Evolutionary conservation across 2,797 vertebrate species (phyloP), one percentile per base, ranked within the genome.

Genomic region (Yasuhikotakia modesta): DNA sequence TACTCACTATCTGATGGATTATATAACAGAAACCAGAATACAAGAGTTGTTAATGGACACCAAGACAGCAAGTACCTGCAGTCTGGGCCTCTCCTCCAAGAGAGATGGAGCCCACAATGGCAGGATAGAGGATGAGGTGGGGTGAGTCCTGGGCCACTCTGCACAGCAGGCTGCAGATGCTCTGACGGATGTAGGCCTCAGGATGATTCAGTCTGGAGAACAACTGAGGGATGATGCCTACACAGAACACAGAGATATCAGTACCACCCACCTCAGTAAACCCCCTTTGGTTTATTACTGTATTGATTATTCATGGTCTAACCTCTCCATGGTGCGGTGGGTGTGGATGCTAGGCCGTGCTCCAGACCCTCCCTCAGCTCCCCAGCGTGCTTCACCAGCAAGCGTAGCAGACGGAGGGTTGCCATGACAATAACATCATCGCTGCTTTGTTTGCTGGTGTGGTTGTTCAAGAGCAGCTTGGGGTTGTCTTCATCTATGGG

Each of bases 381-480:
- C 14, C 96, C 96, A 0, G 96, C 98, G 3, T 99, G 98, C 81
- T 99, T 99, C 81, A 99, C 98, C 19, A 99, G 91, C 82, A 99
- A 74, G 0, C 98, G 91, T 64, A 99, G 91, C 45, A 99, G 88
- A 5, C 98, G 93, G 73, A 99, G 86, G 0, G 98, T 99, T 61
- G 97, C 97, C 98, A 99, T 99, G 75, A 99, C 98, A 4, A 99
- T 99, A 27, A 98, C 91, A 14, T 99, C 97, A 17, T 99, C 98
- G 1, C 95, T 98, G 88, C 96, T 99, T 89, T 99, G 97, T 83
- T 99, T 98, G 64, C 82, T 93, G 83, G 81, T 91, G 78, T 95
- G 91, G 84, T 90, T 94, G 82, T 91, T 88, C 75, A 93, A 86
- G 76, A 93, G 87, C 52, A 96, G 84, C 74, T 97, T 95, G 0